Evolutionary conservation across 2,888 invertebrate genomes (phyloP), one percentile per base, ranked within the genome.

Genomic region (Athalia cordata): DNA sequence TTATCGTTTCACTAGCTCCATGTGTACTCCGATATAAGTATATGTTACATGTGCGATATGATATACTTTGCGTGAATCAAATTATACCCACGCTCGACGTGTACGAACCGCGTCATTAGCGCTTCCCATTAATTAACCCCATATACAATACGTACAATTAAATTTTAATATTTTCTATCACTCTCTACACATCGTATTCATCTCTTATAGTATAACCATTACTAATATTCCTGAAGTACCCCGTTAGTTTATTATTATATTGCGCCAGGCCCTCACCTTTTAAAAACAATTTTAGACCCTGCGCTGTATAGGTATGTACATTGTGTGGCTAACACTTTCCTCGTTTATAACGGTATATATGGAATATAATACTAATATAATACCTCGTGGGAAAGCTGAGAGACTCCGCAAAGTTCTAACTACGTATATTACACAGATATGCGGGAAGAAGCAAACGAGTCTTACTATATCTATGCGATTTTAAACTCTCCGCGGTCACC

Each of bases 351-450:
- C 70, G n/a, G 29, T 29, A 29, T 29, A 29, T 29, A 29, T 29
- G 29, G 29, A 29, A 29, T 29, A 55, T n/a, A 55, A 55, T 55
- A n/a, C 9, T n/a, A 55, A 55, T 7, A 11, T 55, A 55, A 11
- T 55, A 9, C 1, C 9, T 11, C 55, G 70, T 72, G 70, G 59
- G 70, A 72, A 72, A 72, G 57, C 29, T 68, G 8, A 15, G 68
- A 68, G 6, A 9, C 68, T 52, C 52, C 52, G 13, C 52, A 29
- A 68, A 49, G 55, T 68, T 5, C 49, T 29, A 5, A 52, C 50
- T 43, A 68, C 3, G 5, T 43, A 29, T 68, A 52, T 29, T 15
- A 11, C 11, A 47, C 43, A 15, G 6, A 2, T 15, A 9, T n/a
- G 3, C 5, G 5, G n/a, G 59, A 29, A 29, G 29, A 2, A 29